Evolutionary conservation across 1,140 invertebrate species (phyloP), one percentile per base, ranked within the genome.

Genomic region (Caenorhabditis latens): DNA sequence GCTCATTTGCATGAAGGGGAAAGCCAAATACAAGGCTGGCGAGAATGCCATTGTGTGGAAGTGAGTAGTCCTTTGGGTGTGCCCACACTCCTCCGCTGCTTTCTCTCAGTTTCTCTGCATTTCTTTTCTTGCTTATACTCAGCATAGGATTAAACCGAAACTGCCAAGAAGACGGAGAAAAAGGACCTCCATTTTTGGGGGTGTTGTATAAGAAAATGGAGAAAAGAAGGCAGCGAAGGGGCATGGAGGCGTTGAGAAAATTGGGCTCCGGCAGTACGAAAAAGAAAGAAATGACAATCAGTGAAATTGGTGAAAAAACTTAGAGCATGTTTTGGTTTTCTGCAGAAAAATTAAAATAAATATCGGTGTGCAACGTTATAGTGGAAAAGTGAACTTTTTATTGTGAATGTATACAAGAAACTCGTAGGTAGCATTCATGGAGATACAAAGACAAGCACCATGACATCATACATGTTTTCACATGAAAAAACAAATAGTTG

Each of bases 11-110:
- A 95, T 99, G 91, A 99, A 99, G 93, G 98, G 98, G 8, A 99
- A 99, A 93, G 98, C 98, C 2, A 99, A 99, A 92, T 99, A 99
- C 93, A 99, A 99, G 94, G 96, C 98, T 8, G 98, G 97, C 0
- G 98, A 99, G 93, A 99, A 99, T 93, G 98, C 98, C 43, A 99
- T 99, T 91, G 98, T 99, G 46, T 99, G 98, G 98, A 85, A 84
- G 89, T 89, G 83, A 87, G 86, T 53, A 14, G 50, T 71, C 50
- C 53, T 61, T 58, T 42, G 46, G 71, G 71, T 11, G 71, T 13
- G 71, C 61, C 6, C n/a, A 65, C n/a, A 65, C 61, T 16, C 61
- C 32, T 32, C 32, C 32, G 32, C 32, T 1, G 32, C 32, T 32
- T 32, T 32, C 32, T 32, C 32, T 32, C 32, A 32, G 0, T 32